Conservation (phyloP, 2,888 invertebrate species). For the Bembecia ichneumoniformis region DNA sequence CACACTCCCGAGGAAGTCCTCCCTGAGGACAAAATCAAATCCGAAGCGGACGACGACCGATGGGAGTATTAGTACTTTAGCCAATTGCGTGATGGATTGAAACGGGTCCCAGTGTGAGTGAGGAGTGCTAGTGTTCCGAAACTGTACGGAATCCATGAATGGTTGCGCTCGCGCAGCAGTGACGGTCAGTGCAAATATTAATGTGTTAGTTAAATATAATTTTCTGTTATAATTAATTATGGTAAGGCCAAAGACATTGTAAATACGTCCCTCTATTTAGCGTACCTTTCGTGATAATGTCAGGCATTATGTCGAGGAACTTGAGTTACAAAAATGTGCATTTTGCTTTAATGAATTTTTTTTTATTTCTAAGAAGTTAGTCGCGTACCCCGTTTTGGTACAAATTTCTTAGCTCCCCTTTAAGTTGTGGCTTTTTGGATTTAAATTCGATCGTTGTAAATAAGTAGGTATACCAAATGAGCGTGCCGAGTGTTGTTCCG, state of each 20-base stretch:
- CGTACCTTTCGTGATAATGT: conserved; percentile 34
- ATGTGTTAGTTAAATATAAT: conserved; percentile 30
- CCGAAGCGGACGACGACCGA: conserved; percentile 74
- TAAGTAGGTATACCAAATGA: conserved; percentile 64
- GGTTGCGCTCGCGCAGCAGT: conserved; percentile 12
- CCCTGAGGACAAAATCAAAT: conserved; percentile 69
- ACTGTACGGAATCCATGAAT: conserved; percentile 13
- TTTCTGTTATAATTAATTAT: conserved; percentile 40
- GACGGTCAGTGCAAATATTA: conserved; percentile 41
- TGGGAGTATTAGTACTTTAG: conserved; percentile 70
- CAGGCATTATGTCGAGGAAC: conserved; percentile 35
- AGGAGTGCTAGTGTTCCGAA: conserved; percentile 21
- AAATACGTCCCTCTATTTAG: conserved; percentile 37
- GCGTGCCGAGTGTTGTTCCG: conserved; percentile 41
- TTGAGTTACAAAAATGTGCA: conserved; percentile 65
- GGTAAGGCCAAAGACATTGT: conserved; percentile 70
- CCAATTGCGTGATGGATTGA: conserved; percentile 20
- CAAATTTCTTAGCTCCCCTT: conserved; percentile 51
- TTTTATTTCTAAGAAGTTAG: conserved; percentile 16
- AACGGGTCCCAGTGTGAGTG: conserved; percentile 29
- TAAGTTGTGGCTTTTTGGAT: conserved; percentile 47
- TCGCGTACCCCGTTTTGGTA: conserved; percentile 55
- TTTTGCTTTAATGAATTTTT: conserved; percentile 65
- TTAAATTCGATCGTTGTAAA: conserved; percentile 52
- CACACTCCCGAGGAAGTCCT: conserved; percentile 39